These are phyloP conservation scores for Hemitrygon akajei DNA, from an alignment of 2,797 vertebrate genomes.

Conservation along the genomic window DNA sequence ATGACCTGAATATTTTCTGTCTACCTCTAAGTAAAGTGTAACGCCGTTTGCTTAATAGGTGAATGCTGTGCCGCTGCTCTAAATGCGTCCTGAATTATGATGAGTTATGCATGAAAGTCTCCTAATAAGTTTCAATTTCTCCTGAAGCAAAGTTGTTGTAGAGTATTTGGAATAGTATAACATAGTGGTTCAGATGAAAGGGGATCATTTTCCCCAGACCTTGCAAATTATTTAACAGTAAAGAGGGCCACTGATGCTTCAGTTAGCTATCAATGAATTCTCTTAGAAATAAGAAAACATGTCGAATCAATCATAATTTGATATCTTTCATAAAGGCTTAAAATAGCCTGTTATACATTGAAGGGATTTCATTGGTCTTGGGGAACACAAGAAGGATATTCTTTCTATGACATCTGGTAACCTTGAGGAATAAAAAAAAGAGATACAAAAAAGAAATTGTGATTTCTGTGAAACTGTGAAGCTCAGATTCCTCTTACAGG, in stretches of 20 bases:
- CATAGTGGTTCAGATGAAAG: neutral
- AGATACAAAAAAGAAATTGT: neutral
- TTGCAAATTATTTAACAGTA: neutral
- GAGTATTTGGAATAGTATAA: neutral
- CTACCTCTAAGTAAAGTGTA: neutral
- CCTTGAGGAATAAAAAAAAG: too few species aligned
- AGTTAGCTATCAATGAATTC: neutral
- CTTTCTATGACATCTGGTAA: neutral
- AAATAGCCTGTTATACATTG: neutral
- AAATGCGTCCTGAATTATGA: neutral
- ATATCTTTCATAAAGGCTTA: neutral
- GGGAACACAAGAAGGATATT: neutral
- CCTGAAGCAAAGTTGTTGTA: neutral
- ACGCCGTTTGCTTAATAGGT: neutral
- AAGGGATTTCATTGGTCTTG: neutral
- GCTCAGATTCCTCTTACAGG: neutral
- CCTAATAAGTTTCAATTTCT: neutral
- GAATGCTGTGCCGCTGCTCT: neutral
- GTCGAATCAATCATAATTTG: neutral
- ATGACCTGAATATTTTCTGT: neutral
- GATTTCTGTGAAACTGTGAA: too few species aligned
- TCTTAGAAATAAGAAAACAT: neutral
- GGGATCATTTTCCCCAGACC: neutral
- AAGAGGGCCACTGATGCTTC: neutral
- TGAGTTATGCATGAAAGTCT: neutral